phyloP scores from a whole-genome alignment of 2,113 vertebrate species.

The Rhynchopsitta pachyrhyncha region DNA sequence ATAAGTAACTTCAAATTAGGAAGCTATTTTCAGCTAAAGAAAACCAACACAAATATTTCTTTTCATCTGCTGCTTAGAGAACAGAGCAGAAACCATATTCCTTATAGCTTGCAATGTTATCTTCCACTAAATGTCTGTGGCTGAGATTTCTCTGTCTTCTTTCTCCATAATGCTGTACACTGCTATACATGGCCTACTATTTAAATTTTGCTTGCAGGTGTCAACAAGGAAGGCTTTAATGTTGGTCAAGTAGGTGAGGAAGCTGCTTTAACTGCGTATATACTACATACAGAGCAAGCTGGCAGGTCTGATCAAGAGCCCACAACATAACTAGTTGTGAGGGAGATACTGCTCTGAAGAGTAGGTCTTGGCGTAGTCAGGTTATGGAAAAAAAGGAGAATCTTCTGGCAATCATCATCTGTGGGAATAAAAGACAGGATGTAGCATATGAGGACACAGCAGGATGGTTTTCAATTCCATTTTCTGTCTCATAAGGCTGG shows the following conservation, averaged over 20 bases:
- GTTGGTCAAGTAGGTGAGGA: neutral
- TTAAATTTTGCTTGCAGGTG: neutral
- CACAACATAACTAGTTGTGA: accelerated
- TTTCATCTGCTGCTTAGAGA: neutral
- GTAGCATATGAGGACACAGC: neutral
- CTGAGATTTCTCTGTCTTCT: neutral
- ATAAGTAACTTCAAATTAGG: neutral
- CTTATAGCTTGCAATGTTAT: neutral
- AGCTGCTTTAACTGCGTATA: neutral
- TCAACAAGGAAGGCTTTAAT: neutral
- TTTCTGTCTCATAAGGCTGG: neutral
- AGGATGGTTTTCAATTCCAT: neutral
- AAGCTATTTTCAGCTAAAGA: neutral
- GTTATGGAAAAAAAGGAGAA: neutral
- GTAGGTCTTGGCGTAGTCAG: neutral
- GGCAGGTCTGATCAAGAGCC: neutral
- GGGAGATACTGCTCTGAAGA: neutral
- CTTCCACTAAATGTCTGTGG: neutral
- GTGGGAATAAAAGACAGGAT: neutral
- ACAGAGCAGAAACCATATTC: neutral
- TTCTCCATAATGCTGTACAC: neutral
- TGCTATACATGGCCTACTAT: neutral
- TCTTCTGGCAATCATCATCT: neutral
- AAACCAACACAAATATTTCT: neutral
- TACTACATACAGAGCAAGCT: accelerated